Evolutionary conservation across 2,888 invertebrate genomes (phyloP).

Genomic region (Ophion ventricosus): DNA sequence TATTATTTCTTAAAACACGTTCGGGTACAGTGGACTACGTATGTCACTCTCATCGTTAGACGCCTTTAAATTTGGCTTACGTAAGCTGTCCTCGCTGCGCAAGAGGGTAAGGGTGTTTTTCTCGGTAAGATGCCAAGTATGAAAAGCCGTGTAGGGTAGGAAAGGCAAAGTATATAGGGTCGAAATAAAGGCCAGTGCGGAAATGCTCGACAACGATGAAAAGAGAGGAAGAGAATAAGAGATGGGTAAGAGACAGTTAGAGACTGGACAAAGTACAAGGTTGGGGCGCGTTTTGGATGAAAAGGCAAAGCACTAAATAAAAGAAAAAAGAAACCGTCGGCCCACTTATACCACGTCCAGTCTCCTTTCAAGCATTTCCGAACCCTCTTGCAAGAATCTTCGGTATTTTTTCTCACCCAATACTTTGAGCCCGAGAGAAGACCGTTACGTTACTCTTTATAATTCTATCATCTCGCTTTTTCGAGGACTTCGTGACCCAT

Average conservation of each 20-base stretch:
- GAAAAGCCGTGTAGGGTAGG: neutral
- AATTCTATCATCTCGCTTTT: conserved; percentile 41
- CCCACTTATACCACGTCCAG: conserved; percentile 61
- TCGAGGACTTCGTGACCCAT: conserved; percentile 63
- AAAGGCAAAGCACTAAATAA: conserved; percentile 11
- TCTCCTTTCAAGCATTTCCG: conserved; percentile 68
- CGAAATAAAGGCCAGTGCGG: neutral
- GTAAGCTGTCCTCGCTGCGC: conserved; percentile 59
- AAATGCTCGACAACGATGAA: neutral
- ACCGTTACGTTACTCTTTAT: conserved; percentile 7
- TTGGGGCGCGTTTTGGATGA: conserved; percentile 21
- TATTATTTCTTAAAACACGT: conserved; percentile 7
- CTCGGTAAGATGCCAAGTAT: neutral
- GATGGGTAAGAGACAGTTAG: neutral
- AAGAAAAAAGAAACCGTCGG: conserved; percentile 57
- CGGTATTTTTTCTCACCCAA: conserved; percentile 34
- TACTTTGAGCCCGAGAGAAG: conserved; percentile 37
- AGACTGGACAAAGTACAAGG: neutral
- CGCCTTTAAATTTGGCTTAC: conserved; percentile 65
- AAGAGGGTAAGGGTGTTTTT: conserved; percentile 4
- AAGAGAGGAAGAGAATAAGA: conserved; percentile 3
- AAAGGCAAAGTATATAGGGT: neutral
- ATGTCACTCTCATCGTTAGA: conserved; percentile 29
- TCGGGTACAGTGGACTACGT: conserved; percentile 1
- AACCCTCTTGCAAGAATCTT: conserved; percentile 20